These are phyloP conservation scores for Paraplagusia blochii DNA, from an alignment of 2,113 vertebrate species.

Conservation along the genomic window DNA sequence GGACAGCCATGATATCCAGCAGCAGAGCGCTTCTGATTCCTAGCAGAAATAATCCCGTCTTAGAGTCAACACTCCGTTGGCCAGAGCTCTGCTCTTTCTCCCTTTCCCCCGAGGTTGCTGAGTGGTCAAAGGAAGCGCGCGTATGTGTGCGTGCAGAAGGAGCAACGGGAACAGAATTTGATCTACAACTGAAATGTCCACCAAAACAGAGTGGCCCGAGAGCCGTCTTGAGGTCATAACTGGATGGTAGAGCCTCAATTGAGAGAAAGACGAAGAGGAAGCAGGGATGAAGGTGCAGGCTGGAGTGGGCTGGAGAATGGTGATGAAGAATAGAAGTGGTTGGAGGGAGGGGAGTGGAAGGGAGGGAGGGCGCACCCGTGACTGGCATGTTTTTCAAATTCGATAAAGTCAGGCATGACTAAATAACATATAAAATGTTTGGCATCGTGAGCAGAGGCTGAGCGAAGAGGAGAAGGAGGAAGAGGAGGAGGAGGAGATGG, in stretches of 20 bases:
- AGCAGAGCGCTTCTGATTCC: conserved; percentile 64
- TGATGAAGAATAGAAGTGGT: neutral
- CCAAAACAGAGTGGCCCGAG: conserved; percentile 45
- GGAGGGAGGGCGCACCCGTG: conserved; percentile 34
- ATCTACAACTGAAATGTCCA: conserved; percentile 63
- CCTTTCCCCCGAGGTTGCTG: conserved; percentile 34
- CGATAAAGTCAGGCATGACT: conserved; percentile 76
- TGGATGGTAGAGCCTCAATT: conserved; percentile 29
- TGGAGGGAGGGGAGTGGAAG: neutral
- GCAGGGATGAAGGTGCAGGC: conserved; percentile 18
- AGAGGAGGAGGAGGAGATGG: conserved; percentile 1
- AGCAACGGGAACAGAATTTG: conserved; percentile 53
- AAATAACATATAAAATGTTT: conserved; percentile 76
- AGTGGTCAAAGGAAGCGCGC: conserved; percentile 32
- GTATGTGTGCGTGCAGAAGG: conserved; percentile 1
- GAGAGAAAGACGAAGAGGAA: conserved; percentile 1
- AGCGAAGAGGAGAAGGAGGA: conserved; percentile 16
- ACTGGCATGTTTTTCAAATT: conserved; percentile 74
- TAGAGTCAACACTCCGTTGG: conserved; percentile 69
- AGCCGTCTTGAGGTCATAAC: conserved; percentile 53
- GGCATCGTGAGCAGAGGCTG: conserved; percentile 56
- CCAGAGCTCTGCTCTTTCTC: conserved; percentile 60
- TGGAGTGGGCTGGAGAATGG: conserved; percentile 2
- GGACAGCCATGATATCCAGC: conserved; percentile 64
- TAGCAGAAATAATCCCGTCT: conserved; percentile 74